Base-by-base conservation (phyloP, 2,888 invertebrate genomes). In the Melipona bicolor region DNA sequence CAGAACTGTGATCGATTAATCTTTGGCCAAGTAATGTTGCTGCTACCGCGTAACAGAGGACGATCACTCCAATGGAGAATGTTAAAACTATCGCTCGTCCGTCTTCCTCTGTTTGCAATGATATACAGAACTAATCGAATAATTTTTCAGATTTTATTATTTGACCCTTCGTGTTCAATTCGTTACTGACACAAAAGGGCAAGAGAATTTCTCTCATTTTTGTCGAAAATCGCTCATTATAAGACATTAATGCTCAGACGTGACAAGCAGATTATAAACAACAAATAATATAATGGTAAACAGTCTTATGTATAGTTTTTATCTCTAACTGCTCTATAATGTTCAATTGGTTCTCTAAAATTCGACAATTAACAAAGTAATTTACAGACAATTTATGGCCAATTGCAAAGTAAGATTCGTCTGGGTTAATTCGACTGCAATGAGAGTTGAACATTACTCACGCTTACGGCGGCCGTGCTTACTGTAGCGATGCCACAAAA, bases 1-100 rank as follows among this genome's bases (percentile, higher is more conserved):
- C 4, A 21, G 17, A 64, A 32, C 62, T 64, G 21, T 64, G 62
- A 32, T 64, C 21, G 32, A 64, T 64, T 64, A 32, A 11, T 32
- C 62, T 64, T 32, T 64, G 62, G 5, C 62, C 62, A 32, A 64
- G 3, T 1, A 4, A 32, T 19, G 1, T 32, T 32, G 2, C 0
- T 0, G 19, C 1, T 32, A 1, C 0, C 11, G 0, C 11, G 19
- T 5, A 32, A 0, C 19, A 27, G 15, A 11, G 17, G 17, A 15
- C 13, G 0, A 13, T 1, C 0, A 13, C 2, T 0, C 0, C 0
- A 64, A 32, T 1, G 11, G 0, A 0, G 11, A 21, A 0, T 2
- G 1, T 21, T 62, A 32, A 4, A 11, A 32, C 0, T 19, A 62
- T 11, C 9, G 21, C 32, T 64, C 19, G 2, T 21, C 32, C 19